Evolutionary conservation across 2,888 invertebrate genomes (phyloP).

Genomic region (Trilocha varians): DNA sequence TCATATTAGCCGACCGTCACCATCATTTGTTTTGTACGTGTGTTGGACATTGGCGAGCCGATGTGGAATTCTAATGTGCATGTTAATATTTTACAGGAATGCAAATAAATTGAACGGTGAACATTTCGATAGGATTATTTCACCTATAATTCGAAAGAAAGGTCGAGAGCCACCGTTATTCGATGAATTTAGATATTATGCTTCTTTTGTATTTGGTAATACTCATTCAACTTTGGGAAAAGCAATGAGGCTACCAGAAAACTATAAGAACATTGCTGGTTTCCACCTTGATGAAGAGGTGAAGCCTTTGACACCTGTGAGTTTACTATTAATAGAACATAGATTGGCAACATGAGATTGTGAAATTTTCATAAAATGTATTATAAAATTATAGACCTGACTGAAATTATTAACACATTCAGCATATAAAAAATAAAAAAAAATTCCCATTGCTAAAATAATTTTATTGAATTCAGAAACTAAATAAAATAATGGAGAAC

Average conservation of each 20-base stretch:
- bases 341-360: not conserved
- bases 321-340: not conserved
- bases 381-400: not conserved
- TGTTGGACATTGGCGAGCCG: no score
- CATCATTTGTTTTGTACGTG: no score
- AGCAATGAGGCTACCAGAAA: slow-evolving; percentile 10
- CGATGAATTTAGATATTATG: slow-evolving; percentile 31
- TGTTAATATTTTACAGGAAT: slow-evolving; percentile 10
- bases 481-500: slow-evolving; percentile 32
- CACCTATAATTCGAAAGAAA: slow-evolving; percentile 22
- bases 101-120: slow-evolving; percentile 5
- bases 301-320: slow-evolving; percentile 21
- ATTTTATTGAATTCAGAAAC: slow-evolving; percentile 18
- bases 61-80: no score
- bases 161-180: slow-evolving; percentile 28
- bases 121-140: slow-evolving; percentile 18
- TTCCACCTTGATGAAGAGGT: slow-evolving; percentile 16
- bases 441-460: not conserved
- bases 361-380: not conserved
- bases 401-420: not conserved
- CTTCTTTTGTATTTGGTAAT: slow-evolving; percentile 38
- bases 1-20: no score
- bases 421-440: not conserved
- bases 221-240: slow-evolving; percentile 10
- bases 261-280: slow-evolving; percentile 15